Evolutionary conservation across 2,888 invertebrate species (phyloP), one percentile per base, ranked within the genome.

Genomic region (Acleris cristana): DNA sequence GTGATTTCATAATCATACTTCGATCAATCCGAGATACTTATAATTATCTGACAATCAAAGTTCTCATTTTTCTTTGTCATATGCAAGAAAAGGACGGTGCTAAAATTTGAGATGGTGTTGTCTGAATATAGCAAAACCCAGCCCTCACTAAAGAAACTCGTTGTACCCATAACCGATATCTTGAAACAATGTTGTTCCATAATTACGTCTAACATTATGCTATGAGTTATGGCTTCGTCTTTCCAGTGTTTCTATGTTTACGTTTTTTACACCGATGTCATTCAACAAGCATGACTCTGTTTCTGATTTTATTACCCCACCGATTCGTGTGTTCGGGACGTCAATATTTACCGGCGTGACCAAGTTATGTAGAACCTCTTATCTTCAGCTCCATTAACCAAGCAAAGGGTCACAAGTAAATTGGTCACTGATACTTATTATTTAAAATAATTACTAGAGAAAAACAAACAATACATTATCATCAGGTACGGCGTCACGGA

Each of bases 251-350:
- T 61, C 12, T 18, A 63, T 58, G 53, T 58, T 44, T 40, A 63
- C 49, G 67, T 57, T 51, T 64, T 56, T 52, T 53, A 54, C 62
- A 53, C 62, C 51, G 62, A 63, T 63, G 58, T 58, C 63, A 58
- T 63, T 67, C 62, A 63, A 67, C 48, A 57, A 63, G 63, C 67
- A 57, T 63, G 67, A 67, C 67, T 34, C 40, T 54, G 63, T 63
- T 48, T 66, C 53, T 62, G 66, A 67, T 67, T 67, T 67, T 67
- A 67, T 67, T 63, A 67, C 67, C 63, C 63, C 63, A 54, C 62
- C 67, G 63, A 53, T 67, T 40, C 21, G 58, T 67, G 57, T 63
- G 63, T 63, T 57, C 67, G 23, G 19, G 52, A 48, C 53, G 67
- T 58, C 62, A 63, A 67, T 53, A 45, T 67, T 63, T 67, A 63